phyloP scores from a whole-genome alignment of 2,797 vertebrate genomes.

The Rhinoraja longicauda region DNA sequence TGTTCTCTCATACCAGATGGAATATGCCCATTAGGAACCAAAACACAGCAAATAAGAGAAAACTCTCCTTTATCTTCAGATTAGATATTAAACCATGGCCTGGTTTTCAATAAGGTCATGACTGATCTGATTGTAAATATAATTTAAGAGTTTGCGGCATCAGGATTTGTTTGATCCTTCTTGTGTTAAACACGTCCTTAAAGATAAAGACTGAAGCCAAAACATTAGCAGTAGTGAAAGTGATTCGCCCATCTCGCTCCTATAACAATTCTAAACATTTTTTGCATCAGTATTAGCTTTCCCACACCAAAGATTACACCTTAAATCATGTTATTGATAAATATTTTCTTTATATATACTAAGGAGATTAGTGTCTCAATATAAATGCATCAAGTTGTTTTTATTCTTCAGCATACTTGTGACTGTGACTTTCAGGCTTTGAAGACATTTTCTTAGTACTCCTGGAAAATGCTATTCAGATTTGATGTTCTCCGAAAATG shows the following conservation, averaged over 20 bases:
- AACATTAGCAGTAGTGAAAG: not conserved
- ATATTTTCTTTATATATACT: not conserved
- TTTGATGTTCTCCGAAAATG: not conserved
- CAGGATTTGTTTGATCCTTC: not conserved
- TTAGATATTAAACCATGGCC: not conserved
- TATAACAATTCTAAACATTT: not conserved
- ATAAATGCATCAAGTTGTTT: not conserved
- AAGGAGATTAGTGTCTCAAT: not conserved
- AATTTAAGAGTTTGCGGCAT: not conserved
- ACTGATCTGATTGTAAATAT: no score
- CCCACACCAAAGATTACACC: not conserved
- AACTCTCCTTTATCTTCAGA: not conserved
- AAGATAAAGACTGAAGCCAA: not conserved
- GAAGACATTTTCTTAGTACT: not conserved
- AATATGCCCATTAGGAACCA: not conserved
- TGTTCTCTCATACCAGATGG: not conserved
- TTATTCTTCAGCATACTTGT: not conserved
- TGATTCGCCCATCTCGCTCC: not conserved
- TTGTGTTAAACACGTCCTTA: not conserved
- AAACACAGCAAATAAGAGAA: not conserved
- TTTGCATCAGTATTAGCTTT: not conserved
- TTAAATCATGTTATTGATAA: not conserved
- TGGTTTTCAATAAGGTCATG: no score
- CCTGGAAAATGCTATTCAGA: not conserved
- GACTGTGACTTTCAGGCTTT: not conserved